Evolutionary conservation across 2,113 vertebrate genomes (phyloP).

Genomic region (Pongo pygmaeus): DNA sequence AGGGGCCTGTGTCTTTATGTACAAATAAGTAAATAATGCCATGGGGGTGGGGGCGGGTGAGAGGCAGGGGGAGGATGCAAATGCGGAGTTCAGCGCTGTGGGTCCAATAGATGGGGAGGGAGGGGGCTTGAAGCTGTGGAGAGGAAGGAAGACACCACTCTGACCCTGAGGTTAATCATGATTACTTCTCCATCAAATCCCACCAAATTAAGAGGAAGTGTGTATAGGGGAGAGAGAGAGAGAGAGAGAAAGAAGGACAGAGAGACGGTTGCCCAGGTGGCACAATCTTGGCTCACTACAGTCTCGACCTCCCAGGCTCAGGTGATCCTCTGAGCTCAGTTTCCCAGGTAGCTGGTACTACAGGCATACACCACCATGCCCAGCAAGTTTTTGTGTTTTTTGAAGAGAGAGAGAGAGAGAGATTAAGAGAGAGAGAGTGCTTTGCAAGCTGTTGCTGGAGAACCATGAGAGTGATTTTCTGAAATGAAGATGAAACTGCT

Average conservation of each 20-base stretch:
- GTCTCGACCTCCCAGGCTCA: no score
- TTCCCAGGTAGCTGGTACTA: no score
- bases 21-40: conserved; percentile 79
- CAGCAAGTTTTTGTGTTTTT: no score
- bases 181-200: conserved; percentile 96
- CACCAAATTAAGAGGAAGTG: conserved; percentile 80
- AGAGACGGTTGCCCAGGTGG: neutral
- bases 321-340: no score
- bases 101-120: conserved; percentile 91
- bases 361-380: no score
- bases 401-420: neutral
- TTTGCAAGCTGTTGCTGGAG: neutral
- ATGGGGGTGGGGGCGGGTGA: conserved; percentile 36
- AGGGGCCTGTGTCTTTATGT: conserved; percentile 76
- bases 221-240: conserved; percentile 58
- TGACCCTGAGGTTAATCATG: conserved; percentile 97
- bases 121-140: conserved; percentile 92
- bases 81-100: conserved; percentile 92
- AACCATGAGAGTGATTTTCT: neutral
- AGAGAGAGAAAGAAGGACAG: neutral
- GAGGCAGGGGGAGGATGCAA: conserved; percentile 96
- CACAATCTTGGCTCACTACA: no score
- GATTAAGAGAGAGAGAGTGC: neutral
- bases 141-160: conserved; percentile 91
- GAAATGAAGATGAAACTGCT: neutral